These are phyloP conservation scores for Polypedilum vanderplanki DNA, from an alignment of 1,140 invertebrate species.

Conservation along the genomic window DNA sequence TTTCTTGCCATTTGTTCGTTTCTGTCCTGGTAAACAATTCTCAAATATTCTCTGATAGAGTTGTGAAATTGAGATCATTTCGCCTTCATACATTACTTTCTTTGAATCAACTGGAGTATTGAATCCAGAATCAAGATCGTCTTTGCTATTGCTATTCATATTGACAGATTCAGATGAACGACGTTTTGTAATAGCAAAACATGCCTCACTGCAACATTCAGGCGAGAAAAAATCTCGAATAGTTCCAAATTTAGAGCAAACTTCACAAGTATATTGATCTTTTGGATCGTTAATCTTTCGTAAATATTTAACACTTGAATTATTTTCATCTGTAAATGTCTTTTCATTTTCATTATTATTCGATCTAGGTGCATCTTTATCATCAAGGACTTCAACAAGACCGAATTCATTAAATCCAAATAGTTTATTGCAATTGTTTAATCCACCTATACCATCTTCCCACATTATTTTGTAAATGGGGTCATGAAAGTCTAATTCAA, in stretches of 20 bases:
- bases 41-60: background rate
- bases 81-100: background rate
- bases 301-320: background rate
- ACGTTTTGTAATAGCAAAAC: background rate
- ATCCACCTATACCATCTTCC: background rate
- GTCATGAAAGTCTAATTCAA: conserved; percentile 20
- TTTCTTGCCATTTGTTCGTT: background rate
- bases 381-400: background rate
- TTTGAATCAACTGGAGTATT: background rate
- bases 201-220: conserved; percentile 9
- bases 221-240: conserved; percentile 17
- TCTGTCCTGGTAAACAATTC: background rate
- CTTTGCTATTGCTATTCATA: background rate
- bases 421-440: conserved; percentile 15
- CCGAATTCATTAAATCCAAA: conserved; percentile 24
- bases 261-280: conserved; percentile 8
- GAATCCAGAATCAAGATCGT: background rate
- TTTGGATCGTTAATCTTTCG: background rate
- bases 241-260: conserved; percentile 14
- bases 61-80: background rate
- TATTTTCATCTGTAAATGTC: background rate
- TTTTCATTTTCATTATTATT: background rate
- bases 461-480: background rate
- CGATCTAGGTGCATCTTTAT: background rate
- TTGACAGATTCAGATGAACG: background rate